Conservation (phyloP, 2,888 invertebrate genomes). For the Lasioglossum vierecki region DNA sequence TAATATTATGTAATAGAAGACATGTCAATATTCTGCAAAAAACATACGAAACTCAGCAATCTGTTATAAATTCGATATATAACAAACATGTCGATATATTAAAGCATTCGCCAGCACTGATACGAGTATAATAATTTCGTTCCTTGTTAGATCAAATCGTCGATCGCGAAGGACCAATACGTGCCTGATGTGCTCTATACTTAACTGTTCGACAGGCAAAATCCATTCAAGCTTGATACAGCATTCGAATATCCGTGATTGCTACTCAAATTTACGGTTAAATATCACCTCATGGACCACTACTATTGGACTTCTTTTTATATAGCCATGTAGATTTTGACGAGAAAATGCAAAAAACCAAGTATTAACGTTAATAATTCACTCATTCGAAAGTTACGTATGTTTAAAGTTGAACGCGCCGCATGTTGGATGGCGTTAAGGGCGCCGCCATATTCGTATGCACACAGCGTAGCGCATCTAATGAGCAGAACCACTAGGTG, state of each 20-base stretch:
- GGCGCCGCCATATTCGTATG: no score
- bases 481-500: no score
- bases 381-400: no score
- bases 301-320: no score
- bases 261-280: no score
- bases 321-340: no score
- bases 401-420: no score
- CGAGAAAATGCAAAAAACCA: no score
- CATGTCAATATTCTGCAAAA: slow-evolving; percentile 10
- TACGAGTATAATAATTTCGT: slow-evolving; percentile 1
- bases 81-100: not conserved
- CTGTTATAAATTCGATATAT: not conserved
- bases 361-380: no score
- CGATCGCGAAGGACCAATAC: slow-evolving; percentile 57
- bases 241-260: slow-evolving; percentile 30
- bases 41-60: not conserved
- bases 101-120: not conserved
- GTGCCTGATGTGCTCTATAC: slow-evolving; percentile 50
- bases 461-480: no score
- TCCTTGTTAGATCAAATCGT: slow-evolving; percentile 14
- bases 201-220: slow-evolving; percentile 37
- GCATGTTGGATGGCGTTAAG: no score
- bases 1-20: not conserved
- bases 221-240: not conserved
- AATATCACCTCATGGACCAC: no score